These are phyloP conservation scores for Cephus rjabovi DNA, from an alignment of 2,888 invertebrate genomes.

Conservation along the genomic window DNA sequence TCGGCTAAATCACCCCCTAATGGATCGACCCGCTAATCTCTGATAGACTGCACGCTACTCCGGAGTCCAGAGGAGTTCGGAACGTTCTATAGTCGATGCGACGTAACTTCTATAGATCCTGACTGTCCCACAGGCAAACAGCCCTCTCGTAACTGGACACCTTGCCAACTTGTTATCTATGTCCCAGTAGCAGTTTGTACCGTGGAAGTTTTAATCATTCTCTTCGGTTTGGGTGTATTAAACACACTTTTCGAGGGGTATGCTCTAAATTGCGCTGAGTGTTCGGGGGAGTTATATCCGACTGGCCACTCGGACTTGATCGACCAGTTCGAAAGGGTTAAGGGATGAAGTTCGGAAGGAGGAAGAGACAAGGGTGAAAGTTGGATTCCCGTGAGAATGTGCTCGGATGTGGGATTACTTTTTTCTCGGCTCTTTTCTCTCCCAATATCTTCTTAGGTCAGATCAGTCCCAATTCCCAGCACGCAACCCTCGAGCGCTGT, in stretches of 20 bases:
- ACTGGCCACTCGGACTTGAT: neutral
- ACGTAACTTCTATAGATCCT: neutral
- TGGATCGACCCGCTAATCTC: slow-evolving; percentile 59
- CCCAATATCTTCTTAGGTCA: neutral
- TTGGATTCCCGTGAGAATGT: neutral
- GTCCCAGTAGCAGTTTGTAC: neutral
- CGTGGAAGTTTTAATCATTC: neutral
- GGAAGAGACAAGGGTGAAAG: neutral
- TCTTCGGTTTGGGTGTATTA: neutral
- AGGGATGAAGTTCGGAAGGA: neutral
- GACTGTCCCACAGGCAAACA: neutral
- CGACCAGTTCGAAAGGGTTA: neutral
- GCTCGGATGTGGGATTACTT: neutral
- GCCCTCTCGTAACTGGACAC: neutral
- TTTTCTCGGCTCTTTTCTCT: neutral
- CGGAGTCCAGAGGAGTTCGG: no score
- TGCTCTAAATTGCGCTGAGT: neutral
- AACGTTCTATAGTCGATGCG: no score
- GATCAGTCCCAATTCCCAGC: neutral
- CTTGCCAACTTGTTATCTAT: neutral
- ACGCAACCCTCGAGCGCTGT: neutral
- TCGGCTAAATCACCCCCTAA: slow-evolving; percentile 56
- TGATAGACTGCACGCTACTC: slow-evolving; percentile 46
- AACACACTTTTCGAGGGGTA: neutral
- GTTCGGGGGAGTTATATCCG: neutral